phyloP scores from a whole-genome alignment of 2,888 invertebrate genomes.

The Euproctis similis region DNA sequence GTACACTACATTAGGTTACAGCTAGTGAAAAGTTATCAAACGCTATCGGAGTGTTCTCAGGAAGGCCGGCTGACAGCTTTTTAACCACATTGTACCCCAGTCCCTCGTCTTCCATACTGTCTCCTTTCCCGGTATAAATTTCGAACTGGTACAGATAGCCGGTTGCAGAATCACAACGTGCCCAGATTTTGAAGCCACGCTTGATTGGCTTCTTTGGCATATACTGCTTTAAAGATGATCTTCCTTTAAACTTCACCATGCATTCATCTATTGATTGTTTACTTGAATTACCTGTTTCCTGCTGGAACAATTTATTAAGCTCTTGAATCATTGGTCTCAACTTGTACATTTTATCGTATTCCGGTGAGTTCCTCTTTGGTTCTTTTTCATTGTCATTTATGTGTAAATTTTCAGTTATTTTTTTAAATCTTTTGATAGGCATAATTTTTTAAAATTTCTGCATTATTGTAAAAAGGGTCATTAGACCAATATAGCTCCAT shows the following conservation, averaged over 20 bases:
- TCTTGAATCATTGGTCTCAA: constrained; percentile 16
- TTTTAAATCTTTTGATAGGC: constrained; percentile 17
- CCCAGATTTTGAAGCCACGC: constrained; percentile 9
- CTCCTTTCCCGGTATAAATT: constrained; percentile 11
- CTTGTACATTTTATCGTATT: constrained; percentile 20
- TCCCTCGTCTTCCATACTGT: constrained; percentile 9
- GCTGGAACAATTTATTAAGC: constrained; percentile 14
- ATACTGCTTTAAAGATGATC: constrained; percentile 7
- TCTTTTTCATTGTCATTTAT: constrained; percentile 16
- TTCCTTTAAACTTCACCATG: constrained; percentile 9
- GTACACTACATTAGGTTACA: constrained; percentile 6
- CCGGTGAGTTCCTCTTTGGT: constrained; percentile 10
- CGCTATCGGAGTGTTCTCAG: constrained; percentile 6
- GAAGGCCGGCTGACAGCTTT: constrained; percentile 6
- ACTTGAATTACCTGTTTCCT: constrained; percentile 12
- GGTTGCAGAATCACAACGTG: constrained; percentile 7
- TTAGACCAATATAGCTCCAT: constrained; percentile 21
- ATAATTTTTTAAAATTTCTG: constrained; percentile 16
- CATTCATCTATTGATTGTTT: constrained; percentile 11
- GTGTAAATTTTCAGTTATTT: constrained; percentile 23
- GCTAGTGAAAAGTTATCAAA: constrained; percentile 10
- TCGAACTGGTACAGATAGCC: constrained; percentile 11
- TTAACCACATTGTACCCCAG: constrained; percentile 11
- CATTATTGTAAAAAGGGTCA: constrained; percentile 22
- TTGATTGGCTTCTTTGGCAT: constrained; percentile 10